phyloP scores from a whole-genome alignment of 2,113 vertebrate genomes.

The Vireo altiloquus region DNA sequence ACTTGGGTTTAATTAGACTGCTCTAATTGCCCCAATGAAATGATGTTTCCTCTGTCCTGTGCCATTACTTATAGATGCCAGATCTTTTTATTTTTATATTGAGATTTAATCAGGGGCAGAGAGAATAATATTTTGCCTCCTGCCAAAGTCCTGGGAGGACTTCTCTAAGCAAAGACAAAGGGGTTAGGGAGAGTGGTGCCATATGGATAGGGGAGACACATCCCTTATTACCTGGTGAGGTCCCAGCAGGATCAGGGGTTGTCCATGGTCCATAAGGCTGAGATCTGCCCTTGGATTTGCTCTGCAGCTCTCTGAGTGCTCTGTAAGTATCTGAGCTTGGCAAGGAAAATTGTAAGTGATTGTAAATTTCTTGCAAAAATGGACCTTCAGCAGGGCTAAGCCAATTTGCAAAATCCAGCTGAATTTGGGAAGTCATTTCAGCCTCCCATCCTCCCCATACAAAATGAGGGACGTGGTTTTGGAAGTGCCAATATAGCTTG shows the following conservation, averaged over 20 bases:
- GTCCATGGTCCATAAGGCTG: background rate
- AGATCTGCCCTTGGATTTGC: background rate
- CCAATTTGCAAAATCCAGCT: constrained; percentile 23
- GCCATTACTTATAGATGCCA: background rate
- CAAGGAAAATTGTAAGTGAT: constrained; percentile 27
- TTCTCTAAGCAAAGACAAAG: background rate
- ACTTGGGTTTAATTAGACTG: constrained; percentile 47
- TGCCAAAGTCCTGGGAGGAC: background rate
- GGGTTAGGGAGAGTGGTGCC: background rate
- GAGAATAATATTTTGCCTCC: constrained; percentile 16
- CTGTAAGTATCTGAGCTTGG: background rate
- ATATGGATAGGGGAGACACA: background rate
- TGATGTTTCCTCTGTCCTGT: constrained; percentile 30
- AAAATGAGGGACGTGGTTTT: background rate
- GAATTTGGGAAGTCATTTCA: background rate
- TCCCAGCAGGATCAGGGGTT: background rate
- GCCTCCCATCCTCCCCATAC: background rate
- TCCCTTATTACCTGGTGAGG: background rate
- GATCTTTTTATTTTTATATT: background rate
- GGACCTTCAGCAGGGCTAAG: background rate
- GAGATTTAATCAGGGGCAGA: background rate
- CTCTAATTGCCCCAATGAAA: constrained; percentile 54
- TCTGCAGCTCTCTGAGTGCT: background rate
- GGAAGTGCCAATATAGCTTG: background rate
- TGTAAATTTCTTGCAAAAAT: constrained; percentile 27